phyloP scores from a whole-genome alignment of 2,113 vertebrate species.

The Dascyllus trimaculatus region DNA sequence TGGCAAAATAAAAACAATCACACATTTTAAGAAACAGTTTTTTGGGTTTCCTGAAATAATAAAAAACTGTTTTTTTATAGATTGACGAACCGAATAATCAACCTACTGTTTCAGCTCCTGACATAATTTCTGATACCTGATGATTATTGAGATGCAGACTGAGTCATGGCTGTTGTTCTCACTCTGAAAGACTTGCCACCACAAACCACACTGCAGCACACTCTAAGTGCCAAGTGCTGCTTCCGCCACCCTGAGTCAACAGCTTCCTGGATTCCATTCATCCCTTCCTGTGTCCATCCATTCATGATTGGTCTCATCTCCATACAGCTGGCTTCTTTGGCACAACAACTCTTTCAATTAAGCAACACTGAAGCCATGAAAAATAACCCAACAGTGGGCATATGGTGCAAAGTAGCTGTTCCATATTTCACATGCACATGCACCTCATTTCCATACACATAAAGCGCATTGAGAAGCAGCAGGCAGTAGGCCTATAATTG shows the following conservation, averaged over 20 bases:
- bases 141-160: conserved; percentile 33
- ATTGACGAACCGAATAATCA: too few relatives aligned
- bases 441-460: conserved; percentile 53
- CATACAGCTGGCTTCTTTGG: conserved; percentile 77
- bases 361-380: conserved; percentile 38
- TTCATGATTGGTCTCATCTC: conserved; percentile 76
- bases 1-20: too few relatives aligned
- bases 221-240: conserved; percentile 49
- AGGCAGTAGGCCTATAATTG: conserved; percentile 59
- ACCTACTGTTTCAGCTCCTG: background rate
- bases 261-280: conserved; percentile 72
- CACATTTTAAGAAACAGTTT: too few relatives aligned
- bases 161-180: conserved; percentile 14
- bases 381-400: conserved; percentile 35
- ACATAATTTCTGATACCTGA: conserved; percentile 8
- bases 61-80: too few relatives aligned
- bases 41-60: too few relatives aligned
- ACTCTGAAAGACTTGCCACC: conserved; percentile 39
- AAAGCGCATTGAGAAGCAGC: conserved; percentile 42
- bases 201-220: conserved; percentile 35
- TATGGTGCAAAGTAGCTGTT: conserved; percentile 32
- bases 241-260: conserved; percentile 55
- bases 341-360: conserved; percentile 61
- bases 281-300: conserved; percentile 73
- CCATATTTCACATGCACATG: conserved; percentile 49